Base-by-base conservation (phyloP, 2,113 vertebrate species). In the Centropus unirufus region DNA sequence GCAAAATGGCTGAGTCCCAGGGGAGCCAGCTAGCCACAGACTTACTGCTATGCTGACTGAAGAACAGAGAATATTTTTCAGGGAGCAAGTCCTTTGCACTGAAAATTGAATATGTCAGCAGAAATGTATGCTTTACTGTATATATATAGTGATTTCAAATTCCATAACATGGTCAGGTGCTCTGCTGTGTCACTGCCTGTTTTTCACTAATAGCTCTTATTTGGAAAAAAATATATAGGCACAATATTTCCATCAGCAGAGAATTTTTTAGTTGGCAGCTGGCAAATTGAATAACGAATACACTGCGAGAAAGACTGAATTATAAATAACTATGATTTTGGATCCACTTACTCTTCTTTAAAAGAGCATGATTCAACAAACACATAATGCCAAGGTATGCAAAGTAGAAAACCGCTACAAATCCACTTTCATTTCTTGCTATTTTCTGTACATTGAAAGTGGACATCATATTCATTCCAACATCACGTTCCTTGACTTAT, bases 401-500 rank as follows among this genome's bases (percentile, higher is more conserved):
- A 54, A 51, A n/a, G 36, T 36, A 68, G 12, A 82, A 79, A 77
- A 11, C 8, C 42, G 30, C 51, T n/a, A 8, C 46, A 66, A 73
- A 70, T 46, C 39, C 18, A 24, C 14, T 67, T 69, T 24, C 3
- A 11, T 44, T 87, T 63, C 42, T 51, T 32, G 9, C 17, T 36
- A 1, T 40, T 81, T 40, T 63, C 55, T 70, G 13, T 14, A 20
- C 9, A 40, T 8, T 67, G 32, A 63, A 59, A 54, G 63, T 3
- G 54, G 66, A 51, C 5, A 19, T 4, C 11, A 73, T 8, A 15
- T 67, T 70, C 34, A 10, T 70, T 63, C 42, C 42, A 63, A 12
- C 0, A 0, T 24, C 15, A 34, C 0, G 1, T 27, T 36, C 22
- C 59, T 70, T 54, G 30, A 34, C 47, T 52, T 47, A 21, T 5